These are phyloP conservation scores for Venturia canescens DNA, from an alignment of 1,140 invertebrate genomes.

Conservation along the genomic window DNA sequence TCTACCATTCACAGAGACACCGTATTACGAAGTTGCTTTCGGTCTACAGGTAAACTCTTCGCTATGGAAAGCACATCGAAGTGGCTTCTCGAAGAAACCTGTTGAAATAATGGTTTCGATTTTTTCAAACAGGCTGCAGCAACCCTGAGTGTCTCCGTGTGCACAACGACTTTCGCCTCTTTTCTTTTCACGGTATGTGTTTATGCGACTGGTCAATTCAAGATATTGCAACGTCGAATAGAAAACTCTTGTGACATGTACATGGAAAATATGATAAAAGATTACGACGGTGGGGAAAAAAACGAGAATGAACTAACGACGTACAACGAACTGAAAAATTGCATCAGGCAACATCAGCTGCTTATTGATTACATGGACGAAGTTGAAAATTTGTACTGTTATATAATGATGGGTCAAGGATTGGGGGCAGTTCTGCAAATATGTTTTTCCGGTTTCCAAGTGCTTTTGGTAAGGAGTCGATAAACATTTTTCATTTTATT, in stretches of 20 bases:
- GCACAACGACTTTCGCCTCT: conserved; percentile 52
- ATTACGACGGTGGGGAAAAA: conserved; percentile 6
- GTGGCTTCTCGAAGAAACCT: no score
- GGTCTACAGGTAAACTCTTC: conserved; percentile 56
- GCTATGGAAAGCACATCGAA: background rate
- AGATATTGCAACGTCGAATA: conserved; percentile 56
- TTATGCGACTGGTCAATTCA: conserved; percentile 59
- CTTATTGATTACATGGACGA: conserved; percentile 55
- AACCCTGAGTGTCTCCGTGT: conserved; percentile 46
- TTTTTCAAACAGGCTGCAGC: conserved; percentile 48
- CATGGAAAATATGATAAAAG: background rate
- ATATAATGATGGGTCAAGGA: conserved; percentile 57
- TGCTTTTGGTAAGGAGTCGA: conserved; percentile 52
- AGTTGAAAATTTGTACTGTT: conserved; percentile 57
- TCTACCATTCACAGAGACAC: conserved; percentile 55
- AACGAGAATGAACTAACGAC: background rate
- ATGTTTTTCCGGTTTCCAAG: conserved; percentile 58
- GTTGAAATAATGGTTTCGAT: no score
- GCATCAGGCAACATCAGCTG: conserved; percentile 58
- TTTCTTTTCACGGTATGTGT: conserved; percentile 56
- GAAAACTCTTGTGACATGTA: conserved; percentile 41
- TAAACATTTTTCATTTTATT: background rate
- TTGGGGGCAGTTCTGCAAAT: conserved; percentile 56
- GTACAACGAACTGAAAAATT: conserved; percentile 52
- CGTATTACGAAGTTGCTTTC: conserved; percentile 60